phyloP scores from a whole-genome alignment of 2,888 invertebrate genomes.

The Macrosiphum euphorbiae region DNA sequence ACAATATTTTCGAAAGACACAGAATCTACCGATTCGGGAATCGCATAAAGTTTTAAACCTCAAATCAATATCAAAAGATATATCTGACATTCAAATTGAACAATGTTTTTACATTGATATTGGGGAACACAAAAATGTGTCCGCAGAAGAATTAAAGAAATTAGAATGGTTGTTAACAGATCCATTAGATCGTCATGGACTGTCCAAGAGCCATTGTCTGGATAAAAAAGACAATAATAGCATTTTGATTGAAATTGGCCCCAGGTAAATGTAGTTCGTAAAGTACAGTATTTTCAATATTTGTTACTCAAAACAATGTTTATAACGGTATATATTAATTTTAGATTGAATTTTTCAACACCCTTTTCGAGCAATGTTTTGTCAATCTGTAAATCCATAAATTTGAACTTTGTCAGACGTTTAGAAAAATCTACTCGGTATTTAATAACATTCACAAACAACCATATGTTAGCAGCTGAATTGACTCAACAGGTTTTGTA shows the following conservation, averaged over 20 bases:
- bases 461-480: slow-evolving; percentile 66
- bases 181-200: slow-evolving; percentile 76
- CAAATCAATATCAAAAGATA: slow-evolving; percentile 14
- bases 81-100: slow-evolving; percentile 71
- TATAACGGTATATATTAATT: not conserved
- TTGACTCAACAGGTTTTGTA: slow-evolving; percentile 66
- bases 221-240: slow-evolving; percentile 51
- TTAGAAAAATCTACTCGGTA: slow-evolving; percentile 88
- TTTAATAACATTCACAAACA: slow-evolving; percentile 72
- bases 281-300: slow-evolving; percentile 56
- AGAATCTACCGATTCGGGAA: slow-evolving; percentile 37
- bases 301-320: not conserved
- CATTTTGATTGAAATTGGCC: slow-evolving; percentile 87
- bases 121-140: slow-evolving; percentile 72
- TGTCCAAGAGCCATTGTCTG: slow-evolving; percentile 70
- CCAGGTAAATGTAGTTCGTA: slow-evolving; percentile 74
- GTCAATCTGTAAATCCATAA: slow-evolving; percentile 90
- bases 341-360: slow-evolving; percentile 92
- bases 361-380: slow-evolving; percentile 97
- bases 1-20: slow-evolving; percentile 43
- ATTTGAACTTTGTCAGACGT: slow-evolving; percentile 80
- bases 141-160: slow-evolving; percentile 76
- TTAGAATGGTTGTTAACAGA: slow-evolving; percentile 85
- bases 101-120: slow-evolving; percentile 85
- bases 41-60: slow-evolving; percentile 27